These are phyloP conservation scores for Neomorphus geoffroyi DNA, from an alignment of 2,797 vertebrate genomes.

Conservation along the genomic window DNA sequence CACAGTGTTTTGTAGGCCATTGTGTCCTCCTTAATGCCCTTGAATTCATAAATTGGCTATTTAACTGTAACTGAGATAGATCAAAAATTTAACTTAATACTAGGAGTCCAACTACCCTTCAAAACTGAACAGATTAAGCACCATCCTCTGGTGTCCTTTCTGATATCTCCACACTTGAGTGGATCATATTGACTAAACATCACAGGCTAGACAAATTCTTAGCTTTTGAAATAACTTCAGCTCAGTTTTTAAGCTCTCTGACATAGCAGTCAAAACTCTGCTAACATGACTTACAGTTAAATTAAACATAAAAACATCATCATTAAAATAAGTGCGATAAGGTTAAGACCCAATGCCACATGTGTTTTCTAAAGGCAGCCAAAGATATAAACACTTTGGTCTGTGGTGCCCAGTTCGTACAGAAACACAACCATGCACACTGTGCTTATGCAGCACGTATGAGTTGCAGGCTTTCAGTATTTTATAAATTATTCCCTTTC, in stretches of 20 bases:
- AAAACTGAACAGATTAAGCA: constrained; percentile 62
- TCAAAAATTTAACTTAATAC: constrained; percentile 54
- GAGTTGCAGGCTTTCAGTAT: neutral
- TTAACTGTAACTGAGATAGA: constrained; percentile 39
- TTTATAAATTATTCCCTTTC: neutral
- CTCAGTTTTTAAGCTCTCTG: constrained; percentile 67
- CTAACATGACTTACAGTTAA: constrained; percentile 71
- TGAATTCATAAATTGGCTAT: constrained; percentile 59
- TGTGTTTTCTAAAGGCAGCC: neutral
- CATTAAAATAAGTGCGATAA: constrained; percentile 62
- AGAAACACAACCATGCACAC: neutral
- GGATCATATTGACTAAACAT: constrained; percentile 66
- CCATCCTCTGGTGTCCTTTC: neutral
- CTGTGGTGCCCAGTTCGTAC: neutral
- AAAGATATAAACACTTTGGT: neutral
- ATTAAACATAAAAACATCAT: constrained; percentile 73
- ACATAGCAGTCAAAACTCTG: constrained; percentile 67
- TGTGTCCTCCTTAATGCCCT: constrained; percentile 53
- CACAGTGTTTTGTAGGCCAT: constrained; percentile 25
- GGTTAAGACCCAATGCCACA: constrained; percentile 19
- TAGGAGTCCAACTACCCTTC: constrained; percentile 45
- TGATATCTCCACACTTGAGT: constrained; percentile 61
- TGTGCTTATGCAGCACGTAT: neutral
- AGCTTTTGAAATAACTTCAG: constrained; percentile 58
- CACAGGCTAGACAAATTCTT: constrained; percentile 63